Evolutionary conservation across 2,797 vertebrate species (phyloP).

Genomic region (Typhlichthys eigenmanni): DNA sequence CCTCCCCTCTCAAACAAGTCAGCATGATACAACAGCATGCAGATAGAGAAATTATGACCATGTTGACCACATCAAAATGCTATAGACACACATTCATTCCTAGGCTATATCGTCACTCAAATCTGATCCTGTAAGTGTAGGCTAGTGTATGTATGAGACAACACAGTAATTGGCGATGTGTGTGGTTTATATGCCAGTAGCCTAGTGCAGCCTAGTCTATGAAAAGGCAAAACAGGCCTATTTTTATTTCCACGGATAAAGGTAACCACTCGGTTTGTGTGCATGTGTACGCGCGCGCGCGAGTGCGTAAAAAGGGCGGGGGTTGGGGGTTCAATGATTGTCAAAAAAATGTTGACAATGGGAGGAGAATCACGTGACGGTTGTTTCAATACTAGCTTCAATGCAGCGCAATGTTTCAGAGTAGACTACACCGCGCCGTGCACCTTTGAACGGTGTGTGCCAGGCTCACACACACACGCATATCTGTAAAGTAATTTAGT

Average conservation of each 20-base stretch:
- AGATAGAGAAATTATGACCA: too few relatives aligned
- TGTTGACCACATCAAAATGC: too few relatives aligned
- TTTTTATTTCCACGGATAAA: too few relatives aligned
- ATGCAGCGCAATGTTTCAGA: constrained; percentile 76
- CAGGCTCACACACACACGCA: neutral
- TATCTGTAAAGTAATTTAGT: constrained; percentile 9
- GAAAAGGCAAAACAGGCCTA: constrained; percentile 21
- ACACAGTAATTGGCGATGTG: constrained; percentile 68
- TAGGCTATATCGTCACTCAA: too few relatives aligned
- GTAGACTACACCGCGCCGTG: constrained; percentile 27
- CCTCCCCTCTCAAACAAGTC: too few relatives aligned
- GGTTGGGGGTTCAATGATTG: constrained; percentile 21
- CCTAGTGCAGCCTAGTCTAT: constrained; percentile 21
- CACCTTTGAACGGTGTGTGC: constrained; percentile 17
- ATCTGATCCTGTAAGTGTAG: too few relatives aligned
- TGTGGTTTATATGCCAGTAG: constrained; percentile 79
- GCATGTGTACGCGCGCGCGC: neutral
- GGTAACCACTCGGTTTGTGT: constrained; percentile 2
- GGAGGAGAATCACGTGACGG: constrained; percentile 72
- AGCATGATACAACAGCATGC: too few relatives aligned
- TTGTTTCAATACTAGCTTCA: constrained; percentile 74
- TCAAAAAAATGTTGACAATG: too few relatives aligned
- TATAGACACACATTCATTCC: too few relatives aligned
- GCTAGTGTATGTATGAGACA: constrained; percentile 6
- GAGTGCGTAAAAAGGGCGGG: neutral